A percentile compares a stretch with the other conserved stretches of the same genome.
phyloP scores from a whole-genome alignment of 2,888 invertebrate species.

The Macrosiphum euphorbiae region DNA sequence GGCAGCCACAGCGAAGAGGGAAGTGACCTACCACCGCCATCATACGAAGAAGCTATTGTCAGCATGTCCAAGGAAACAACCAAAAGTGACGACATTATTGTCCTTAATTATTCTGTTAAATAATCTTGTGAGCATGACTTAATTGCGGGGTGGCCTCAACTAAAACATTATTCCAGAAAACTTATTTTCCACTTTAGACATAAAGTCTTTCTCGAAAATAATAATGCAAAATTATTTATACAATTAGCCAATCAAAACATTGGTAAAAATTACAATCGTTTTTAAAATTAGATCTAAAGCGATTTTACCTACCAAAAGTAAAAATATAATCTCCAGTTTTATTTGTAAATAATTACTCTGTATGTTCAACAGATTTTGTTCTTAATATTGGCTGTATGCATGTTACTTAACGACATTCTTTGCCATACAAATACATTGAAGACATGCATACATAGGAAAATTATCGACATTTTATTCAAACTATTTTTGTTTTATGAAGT shows the following conservation, averaged over 20 bases:
- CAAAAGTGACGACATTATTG: conserved; percentile 54
- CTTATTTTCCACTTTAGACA: background rate
- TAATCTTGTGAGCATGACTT: background rate
- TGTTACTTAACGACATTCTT: background rate
- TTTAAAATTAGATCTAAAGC: background rate
- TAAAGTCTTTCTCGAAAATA: background rate
- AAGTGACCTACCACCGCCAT: conserved; percentile 73
- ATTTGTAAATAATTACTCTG: background rate
- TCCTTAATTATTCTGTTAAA: conserved; percentile 57
- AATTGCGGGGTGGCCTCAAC: background rate
- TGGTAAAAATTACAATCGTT: background rate
- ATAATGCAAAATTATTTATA: background rate
- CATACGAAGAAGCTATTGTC: conserved; percentile 76
- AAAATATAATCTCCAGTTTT: background rate
- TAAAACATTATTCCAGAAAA: background rate
- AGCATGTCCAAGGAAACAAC: conserved; percentile 44
- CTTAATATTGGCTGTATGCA: background rate
- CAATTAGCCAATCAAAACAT: background rate
- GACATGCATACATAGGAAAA: background rate
- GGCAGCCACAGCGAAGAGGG: conserved; percentile 69
- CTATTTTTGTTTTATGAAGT: background rate
- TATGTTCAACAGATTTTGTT: background rate
- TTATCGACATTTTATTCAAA: background rate
- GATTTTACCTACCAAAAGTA: background rate
- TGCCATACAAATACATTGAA: background rate